Percentiles rank a stretch among this genome's conserved stretches.
These are phyloP conservation scores for Odontocolon sp. DNA, from an alignment of 2,888 invertebrate species.

Conservation along the genomic window DNA sequence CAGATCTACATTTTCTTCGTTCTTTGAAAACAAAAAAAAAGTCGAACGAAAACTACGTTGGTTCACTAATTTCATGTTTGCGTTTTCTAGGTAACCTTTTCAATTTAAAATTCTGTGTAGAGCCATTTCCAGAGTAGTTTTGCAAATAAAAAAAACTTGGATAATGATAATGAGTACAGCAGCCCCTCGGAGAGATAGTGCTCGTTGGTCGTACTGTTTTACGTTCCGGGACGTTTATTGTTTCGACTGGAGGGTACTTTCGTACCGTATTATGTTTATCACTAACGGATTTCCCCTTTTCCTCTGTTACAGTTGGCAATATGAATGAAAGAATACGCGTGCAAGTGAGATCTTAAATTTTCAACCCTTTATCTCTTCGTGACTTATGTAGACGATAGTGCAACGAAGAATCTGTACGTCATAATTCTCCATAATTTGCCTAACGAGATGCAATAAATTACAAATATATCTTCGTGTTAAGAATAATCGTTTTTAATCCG, in stretches of 20 bases:
- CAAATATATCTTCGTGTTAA: neutral
- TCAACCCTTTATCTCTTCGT: conserved; percentile 1
- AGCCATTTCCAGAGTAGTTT: conserved; percentile 22
- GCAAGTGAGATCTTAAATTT: conserved; percentile 36
- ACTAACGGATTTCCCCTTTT: neutral
- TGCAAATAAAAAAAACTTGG: conserved; percentile 44
- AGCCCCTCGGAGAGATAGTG: neutral
- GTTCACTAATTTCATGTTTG: neutral
- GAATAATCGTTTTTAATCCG: conserved; percentile 30
- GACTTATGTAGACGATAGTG: conserved; percentile 5
- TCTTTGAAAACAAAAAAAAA: neutral
- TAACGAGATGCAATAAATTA: conserved; percentile 16
- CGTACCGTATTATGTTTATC: conserved; percentile 53
- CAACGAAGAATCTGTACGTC: conserved; percentile 9
- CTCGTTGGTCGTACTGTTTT: conserved; percentile 35
- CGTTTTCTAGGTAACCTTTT: conserved; percentile 17
- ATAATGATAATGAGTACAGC: conserved; percentile 51
- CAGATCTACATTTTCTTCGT: neutral
- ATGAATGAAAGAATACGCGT: conserved; percentile 50
- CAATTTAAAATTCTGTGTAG: conserved; percentile 39
- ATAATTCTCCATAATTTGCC: conserved; percentile 3
- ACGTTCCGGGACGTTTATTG: conserved; percentile 45
- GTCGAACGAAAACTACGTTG: neutral
- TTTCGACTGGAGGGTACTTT: conserved; percentile 47
- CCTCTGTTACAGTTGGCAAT: conserved; percentile 10